These are phyloP conservation scores for Meloidogyne floridensis DNA, from an alignment of 1,140 invertebrate species.

Conservation along the genomic window DNA sequence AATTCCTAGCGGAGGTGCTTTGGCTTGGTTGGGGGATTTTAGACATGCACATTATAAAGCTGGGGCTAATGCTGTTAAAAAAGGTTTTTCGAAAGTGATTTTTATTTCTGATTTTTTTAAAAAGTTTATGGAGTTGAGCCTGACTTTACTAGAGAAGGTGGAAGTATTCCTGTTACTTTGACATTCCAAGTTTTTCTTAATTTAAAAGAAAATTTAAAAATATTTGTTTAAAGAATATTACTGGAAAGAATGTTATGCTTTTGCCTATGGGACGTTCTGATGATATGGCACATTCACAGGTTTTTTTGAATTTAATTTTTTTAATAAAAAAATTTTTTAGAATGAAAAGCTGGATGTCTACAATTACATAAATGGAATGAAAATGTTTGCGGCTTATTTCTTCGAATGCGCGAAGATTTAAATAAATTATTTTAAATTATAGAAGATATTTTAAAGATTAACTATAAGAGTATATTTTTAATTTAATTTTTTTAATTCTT, in stretches of 20 bases:
- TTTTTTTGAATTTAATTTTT: not conserved
- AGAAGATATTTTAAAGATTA: not conserved
- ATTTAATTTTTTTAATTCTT: not conserved
- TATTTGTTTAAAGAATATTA: conserved; percentile 75
- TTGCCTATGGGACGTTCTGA: conserved; percentile 84
- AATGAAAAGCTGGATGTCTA: conserved; percentile 51
- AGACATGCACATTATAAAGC: conserved; percentile 88
- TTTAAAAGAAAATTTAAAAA: conserved; percentile 72
- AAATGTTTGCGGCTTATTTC: conserved; percentile 49
- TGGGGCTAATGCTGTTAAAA: conserved; percentile 80
- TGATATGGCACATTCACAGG: conserved; percentile 90
- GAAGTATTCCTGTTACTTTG: conserved; percentile 90
- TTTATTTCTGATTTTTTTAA: conserved; percentile 5
- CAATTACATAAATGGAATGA: conserved; percentile 53
- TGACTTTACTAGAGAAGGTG: conserved; percentile 86
- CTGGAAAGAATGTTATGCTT: conserved; percentile 70
- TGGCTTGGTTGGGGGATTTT: conserved; percentile 87
- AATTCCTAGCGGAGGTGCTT: conserved; percentile 77
- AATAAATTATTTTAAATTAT: not conserved
- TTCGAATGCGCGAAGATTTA: conserved; percentile 46
- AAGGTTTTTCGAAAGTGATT: conserved; percentile 65
- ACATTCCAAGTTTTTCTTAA: conserved; percentile 74
- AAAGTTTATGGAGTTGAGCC: conserved; percentile 86
- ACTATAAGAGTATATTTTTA: not conserved
- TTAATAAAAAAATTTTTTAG: conserved; percentile 16